phyloP scores from a whole-genome alignment of 2,113 vertebrate species.

The Oryzias curvinotus region DNA sequence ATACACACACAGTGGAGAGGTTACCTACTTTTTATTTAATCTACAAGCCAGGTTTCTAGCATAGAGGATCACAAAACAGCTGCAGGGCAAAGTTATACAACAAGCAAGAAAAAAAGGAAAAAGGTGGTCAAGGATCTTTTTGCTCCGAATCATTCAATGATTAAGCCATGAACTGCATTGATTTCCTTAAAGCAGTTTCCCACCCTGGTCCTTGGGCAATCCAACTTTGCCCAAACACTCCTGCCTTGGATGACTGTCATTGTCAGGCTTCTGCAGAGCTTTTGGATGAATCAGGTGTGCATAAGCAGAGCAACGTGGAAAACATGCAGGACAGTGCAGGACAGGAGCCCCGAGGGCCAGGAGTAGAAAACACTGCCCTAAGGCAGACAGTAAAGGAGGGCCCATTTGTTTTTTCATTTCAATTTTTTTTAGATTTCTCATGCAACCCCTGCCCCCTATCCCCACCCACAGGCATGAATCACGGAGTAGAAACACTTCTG shows the following conservation, averaged over 20 bases:
- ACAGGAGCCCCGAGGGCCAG: too few species aligned
- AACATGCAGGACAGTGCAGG: too few species aligned
- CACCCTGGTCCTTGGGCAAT: too few species aligned
- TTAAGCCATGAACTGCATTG: not conserved
- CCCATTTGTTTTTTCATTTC: not conserved
- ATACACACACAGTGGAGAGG: constrained; percentile 7
- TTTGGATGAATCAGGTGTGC: too few species aligned
- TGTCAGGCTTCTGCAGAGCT: too few species aligned
- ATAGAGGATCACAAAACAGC: constrained; percentile 42
- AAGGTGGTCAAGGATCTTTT: not conserved
- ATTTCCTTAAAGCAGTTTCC: not conserved
- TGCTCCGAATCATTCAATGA: not conserved
- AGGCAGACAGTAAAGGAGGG: not conserved
- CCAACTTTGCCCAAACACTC: too few species aligned
- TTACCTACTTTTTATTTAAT: constrained; percentile 31
- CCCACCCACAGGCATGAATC: not conserved
- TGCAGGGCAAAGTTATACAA: constrained; percentile 27
- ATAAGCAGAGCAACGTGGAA: too few species aligned
- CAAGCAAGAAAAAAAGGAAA: not conserved
- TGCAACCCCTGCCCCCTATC: not conserved
- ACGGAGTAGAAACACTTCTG: constrained; percentile 3
- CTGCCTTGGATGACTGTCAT: too few species aligned
- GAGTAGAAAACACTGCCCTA: not conserved
- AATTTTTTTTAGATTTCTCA: not conserved
- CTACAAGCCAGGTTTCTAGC: constrained; percentile 31